Evolutionary conservation across 1,140 invertebrate genomes (phyloP).

Genomic region (Pseudomyrmex gracilis): DNA sequence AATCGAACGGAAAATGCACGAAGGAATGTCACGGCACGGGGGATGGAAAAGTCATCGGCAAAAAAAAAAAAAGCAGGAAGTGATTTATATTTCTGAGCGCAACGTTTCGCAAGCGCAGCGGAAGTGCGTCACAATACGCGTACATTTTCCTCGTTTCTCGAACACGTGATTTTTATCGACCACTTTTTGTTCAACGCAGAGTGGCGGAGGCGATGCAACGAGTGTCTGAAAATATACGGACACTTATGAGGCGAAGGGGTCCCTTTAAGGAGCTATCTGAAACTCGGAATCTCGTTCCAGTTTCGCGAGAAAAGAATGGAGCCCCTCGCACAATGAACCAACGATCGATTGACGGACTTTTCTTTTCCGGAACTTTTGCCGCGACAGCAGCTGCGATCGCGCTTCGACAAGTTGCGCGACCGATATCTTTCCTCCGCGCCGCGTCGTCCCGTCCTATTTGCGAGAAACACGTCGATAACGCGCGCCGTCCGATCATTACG

Average conservation of each 20-base stretch:
- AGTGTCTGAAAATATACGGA: slow-evolving; percentile 39
- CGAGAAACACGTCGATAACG: slow-evolving; percentile 7
- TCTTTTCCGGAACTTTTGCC: slow-evolving; percentile 38
- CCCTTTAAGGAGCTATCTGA: slow-evolving; percentile 48
- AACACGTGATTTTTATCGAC: slow-evolving; percentile 30
- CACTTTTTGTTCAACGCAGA: slow-evolving; percentile 12
- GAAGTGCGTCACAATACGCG: background rate
- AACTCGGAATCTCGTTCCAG: slow-evolving; percentile 63
- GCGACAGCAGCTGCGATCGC: slow-evolving; percentile 43
- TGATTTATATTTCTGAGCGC: slow-evolving; percentile 10
- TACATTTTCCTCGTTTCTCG: background rate
- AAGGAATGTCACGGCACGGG: background rate
- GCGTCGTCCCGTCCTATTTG: slow-evolving; percentile 16
- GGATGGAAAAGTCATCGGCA: background rate
- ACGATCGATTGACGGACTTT: slow-evolving; percentile 67
- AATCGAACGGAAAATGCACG: slow-evolving; percentile 62
- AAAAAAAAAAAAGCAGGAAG: slow-evolving; percentile 7
- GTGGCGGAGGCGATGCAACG: background rate
- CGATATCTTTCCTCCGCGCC: slow-evolving; percentile 1
- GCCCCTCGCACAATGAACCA: slow-evolving; percentile 52
- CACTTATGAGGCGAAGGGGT: slow-evolving; percentile 6
- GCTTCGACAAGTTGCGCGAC: slow-evolving; percentile 26
- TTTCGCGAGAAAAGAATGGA: slow-evolving; percentile 45
- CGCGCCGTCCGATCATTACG: background rate
- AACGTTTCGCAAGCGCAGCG: background rate